Evolutionary conservation across 2,888 invertebrate genomes (phyloP).

Genomic region (Mesoligia furuncula): DNA sequence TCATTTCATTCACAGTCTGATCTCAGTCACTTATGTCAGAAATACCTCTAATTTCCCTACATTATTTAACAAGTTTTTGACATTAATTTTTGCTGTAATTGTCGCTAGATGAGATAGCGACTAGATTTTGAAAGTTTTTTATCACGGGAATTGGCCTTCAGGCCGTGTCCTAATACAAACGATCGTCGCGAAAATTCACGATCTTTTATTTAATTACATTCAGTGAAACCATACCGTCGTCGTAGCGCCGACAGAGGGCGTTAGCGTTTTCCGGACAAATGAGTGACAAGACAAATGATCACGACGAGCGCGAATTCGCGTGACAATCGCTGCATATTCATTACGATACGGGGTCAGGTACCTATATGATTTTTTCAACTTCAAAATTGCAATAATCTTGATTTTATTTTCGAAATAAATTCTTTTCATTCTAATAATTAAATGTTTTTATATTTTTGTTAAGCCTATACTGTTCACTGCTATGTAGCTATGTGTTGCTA

Average conservation of each 20-base stretch:
- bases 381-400: neutral
- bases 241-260: neutral
- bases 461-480: too few species aligned
- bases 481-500: too few species aligned
- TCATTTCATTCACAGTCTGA: too few species aligned
- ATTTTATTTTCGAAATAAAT: neutral
- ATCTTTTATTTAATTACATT: neutral
- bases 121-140: too few species aligned
- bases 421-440: neutral
- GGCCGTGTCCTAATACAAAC: neutral
- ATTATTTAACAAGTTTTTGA: too few species aligned
- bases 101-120: too few species aligned
- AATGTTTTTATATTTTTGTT: neutral
- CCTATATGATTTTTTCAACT: neutral
- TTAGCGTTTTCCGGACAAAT: neutral
- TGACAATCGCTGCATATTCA: neutral
- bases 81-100: too few species aligned
- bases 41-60: too few species aligned
- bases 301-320: neutral
- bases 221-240: neutral
- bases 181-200: neutral
- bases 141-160: too few species aligned
- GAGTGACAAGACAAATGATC: neutral
- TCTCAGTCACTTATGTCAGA: too few species aligned
- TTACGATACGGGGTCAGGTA: too few species aligned